Evolutionary conservation across 2,888 invertebrate species (phyloP), one percentile per base, ranked within the genome.

Genomic region (Amblyjoppa fuscipennis): DNA sequence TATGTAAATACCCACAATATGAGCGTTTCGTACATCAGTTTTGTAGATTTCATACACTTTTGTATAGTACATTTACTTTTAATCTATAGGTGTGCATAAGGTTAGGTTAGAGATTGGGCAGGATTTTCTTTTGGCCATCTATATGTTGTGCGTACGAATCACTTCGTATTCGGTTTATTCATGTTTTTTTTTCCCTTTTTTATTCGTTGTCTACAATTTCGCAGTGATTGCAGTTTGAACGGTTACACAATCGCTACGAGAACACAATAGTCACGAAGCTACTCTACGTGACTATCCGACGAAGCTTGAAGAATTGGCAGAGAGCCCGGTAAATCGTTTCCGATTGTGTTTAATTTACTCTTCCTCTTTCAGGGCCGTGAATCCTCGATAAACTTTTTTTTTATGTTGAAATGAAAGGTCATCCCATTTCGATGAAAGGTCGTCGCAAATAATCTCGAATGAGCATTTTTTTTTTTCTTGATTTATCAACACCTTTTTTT

Each of bases 241-340:
- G 11, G 25, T 59, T 59, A 11, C 28, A 20, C 59, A 59, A 59
- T 9, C 59, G 28, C 11, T 59, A 28, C 59, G 25, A 59, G 59
- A 25, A 28, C 3, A 59, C 59, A 59, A 59, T 59, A 59, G 25
- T 45, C 11, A 59, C 59, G 59, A 59, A 11, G 11, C 59, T 11
- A 59, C 28, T 59, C 59, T 59, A 59, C 59, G 59, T 59, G 59
- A 59, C 28, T 59, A 25, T 59, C 28, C 28, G 1, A 28, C 59
- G 28, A 25, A 59, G 28, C 59, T 20, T 11, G 25, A 59, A 28
- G 25, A 7, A 59, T 59, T 59, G 59, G 59, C 59, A 59, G 11
- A 25, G 59, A 11, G 59, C 59, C 59, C 59, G 59, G 11, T 25
- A 59, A 59, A 59, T 59, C 59, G 59, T 11, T 59, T 59, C 59